phyloP scores from a whole-genome alignment of 2,888 invertebrate species.

The Amiota minor region DNA sequence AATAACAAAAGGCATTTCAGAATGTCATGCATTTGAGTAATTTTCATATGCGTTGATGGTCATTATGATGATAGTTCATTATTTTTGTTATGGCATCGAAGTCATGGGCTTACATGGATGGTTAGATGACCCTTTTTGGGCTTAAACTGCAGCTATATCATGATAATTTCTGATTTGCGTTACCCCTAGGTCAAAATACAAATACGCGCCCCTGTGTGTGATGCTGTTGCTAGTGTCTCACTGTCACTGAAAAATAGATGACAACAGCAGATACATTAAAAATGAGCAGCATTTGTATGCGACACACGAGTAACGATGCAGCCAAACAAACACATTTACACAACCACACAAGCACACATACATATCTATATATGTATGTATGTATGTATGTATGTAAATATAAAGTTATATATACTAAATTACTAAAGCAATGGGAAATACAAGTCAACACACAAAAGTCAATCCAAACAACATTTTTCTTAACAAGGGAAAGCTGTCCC shows the following conservation, averaged over 20 bases:
- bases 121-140: no score
- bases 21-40: neutral
- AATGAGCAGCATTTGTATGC: neutral
- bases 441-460: no score
- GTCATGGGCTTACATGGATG: no score
- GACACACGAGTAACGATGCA: neutral
- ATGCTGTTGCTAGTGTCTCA: neutral
- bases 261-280: conserved; percentile 15
- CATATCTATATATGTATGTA: no score
- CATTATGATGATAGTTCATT: neutral
- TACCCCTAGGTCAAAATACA: no score
- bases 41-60: neutral
- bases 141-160: no score
- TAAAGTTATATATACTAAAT: no score
- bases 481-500: no score
- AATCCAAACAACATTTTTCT: no score
- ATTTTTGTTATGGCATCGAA: neutral
- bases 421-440: no score
- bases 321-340: neutral
- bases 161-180: no score
- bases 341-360: neutral
- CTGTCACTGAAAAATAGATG: neutral
- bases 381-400: no score
- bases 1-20: neutral
- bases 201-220: neutral